These are phyloP conservation scores for Theristicus caerulescens DNA, from an alignment of 2,113 vertebrate genomes.

Conservation along the genomic window DNA sequence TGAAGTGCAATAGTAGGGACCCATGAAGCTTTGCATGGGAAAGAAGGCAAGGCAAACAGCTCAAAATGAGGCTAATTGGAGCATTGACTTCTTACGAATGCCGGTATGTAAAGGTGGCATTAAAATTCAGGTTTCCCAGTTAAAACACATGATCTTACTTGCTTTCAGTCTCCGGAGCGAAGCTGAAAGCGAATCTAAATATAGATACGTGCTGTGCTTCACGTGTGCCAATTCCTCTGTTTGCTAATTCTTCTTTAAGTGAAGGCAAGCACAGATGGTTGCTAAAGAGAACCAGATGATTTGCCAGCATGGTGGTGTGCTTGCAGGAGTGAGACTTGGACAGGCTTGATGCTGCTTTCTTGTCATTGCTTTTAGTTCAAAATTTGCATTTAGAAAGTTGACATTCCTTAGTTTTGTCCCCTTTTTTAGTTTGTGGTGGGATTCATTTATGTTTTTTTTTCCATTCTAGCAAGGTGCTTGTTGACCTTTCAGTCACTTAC, in stretches of 20 bases:
- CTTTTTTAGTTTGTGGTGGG: neutral
- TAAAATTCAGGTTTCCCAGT: neutral
- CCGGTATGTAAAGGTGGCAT: neutral
- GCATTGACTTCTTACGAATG: neutral
- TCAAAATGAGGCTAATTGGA: neutral
- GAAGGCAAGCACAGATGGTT: constrained; percentile 42
- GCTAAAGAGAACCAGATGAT: neutral
- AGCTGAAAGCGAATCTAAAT: neutral
- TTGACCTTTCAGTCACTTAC: neutral
- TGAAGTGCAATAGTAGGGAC: neutral
- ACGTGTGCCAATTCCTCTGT: neutral
- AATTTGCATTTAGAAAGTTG: neutral
- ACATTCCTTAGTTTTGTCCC: neutral
- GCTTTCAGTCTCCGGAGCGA: neutral
- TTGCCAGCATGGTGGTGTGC: neutral
- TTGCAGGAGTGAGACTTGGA: neutral
- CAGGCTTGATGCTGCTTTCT: neutral
- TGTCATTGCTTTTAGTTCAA: neutral
- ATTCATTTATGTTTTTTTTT: neutral
- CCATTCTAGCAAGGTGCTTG: neutral
- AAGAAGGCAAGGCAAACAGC: neutral
- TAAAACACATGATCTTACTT: neutral
- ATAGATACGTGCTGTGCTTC: neutral
- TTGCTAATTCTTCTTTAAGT: constrained; percentile 15
- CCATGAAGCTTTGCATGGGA: neutral